Evolutionary conservation across 1,140 invertebrate species (phyloP).

Genomic region (Drosophila subpulchrella): DNA sequence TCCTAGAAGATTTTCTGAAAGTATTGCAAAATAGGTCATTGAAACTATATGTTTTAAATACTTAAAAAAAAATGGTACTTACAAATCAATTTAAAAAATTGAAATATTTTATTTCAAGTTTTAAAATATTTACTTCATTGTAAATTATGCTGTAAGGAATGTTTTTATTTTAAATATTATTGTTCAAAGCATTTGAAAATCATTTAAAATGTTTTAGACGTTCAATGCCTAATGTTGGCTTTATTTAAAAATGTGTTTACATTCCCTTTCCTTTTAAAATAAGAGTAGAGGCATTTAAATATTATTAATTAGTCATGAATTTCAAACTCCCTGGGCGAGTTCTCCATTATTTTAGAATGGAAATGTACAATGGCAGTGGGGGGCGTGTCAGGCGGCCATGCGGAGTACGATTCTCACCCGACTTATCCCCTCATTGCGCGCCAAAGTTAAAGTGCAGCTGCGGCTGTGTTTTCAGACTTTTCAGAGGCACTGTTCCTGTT

Average conservation of each 20-base stretch:
- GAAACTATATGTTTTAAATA: too few species aligned
- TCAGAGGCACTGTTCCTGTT: constrained; percentile 28
- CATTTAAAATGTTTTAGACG: too few species aligned
- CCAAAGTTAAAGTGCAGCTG: constrained; percentile 53
- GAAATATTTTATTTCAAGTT: too few species aligned
- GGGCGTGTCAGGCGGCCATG: constrained; percentile 58
- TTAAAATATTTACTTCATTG: too few species aligned
- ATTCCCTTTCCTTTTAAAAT: background rate
- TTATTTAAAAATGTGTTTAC: background rate
- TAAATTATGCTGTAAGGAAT: too few species aligned
- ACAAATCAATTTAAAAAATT: too few species aligned
- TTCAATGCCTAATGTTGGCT: too few species aligned
- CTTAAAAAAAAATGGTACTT: too few species aligned
- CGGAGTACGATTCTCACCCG: constrained; percentile 34
- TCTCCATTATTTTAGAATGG: constrained; percentile 28
- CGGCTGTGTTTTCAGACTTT: constrained; percentile 4
- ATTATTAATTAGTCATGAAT: constrained; percentile 15
- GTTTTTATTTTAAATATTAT: too few species aligned
- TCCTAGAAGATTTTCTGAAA: too few species aligned
- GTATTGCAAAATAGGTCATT: too few species aligned
- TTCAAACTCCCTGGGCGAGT: constrained; percentile 2
- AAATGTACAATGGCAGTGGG: constrained; percentile 5
- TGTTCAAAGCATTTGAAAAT: too few species aligned
- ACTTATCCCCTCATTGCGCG: constrained; percentile 27
- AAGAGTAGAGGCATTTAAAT: background rate